Evolutionary conservation across 2,888 invertebrate species (phyloP), one percentile per base, ranked within the genome.

Genomic region (Agrochola litura): DNA sequence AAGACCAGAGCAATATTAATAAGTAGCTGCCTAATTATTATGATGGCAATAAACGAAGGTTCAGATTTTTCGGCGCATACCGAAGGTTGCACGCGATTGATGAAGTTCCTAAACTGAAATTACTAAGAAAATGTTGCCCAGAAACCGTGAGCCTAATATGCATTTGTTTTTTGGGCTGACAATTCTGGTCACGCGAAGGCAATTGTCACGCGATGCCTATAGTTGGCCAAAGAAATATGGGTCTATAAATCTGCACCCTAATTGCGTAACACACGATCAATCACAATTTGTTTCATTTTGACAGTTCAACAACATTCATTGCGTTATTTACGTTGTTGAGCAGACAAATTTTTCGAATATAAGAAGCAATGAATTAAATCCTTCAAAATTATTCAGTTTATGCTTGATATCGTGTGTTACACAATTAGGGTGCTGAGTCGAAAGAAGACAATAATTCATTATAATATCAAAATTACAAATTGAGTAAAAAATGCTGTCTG

Each of bases 141-240:
- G 43, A 77, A 69, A 65, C 46, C 6, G 54, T 22, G 25, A 68
- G 6, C 58, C 19, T n/a, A 61, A 41, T 25, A 37, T 22, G 65
- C 54, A 69, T 65, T 69, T 65, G 19, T 68, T 76, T 68, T 60
- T 82, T 43, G 25, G 37, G 19, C 25, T 54, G 46, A 64, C 25
- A 76, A 16, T 37, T 41, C 46, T 30, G 52, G 68, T 46, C 63
- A 77, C 68, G 63, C 64, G 52, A 54, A 76, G 67, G 25, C 19
- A 14, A 68, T 68, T 37, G 77, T 82, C 79, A 80, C 83, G 79
- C 83, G 46, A 80, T 82, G 43, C 43, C 22, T 54, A 12, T 54
- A 54, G 6, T 66, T 60, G 46, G n/a, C 19, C 25, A 70, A 58
- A 60, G 46, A 49, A 52, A 61, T 30, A 25, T 52, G n/a, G 25